These are phyloP conservation scores for Pelvicachromis taeniatus DNA, from an alignment of 2,113 vertebrate genomes.

Conservation along the genomic window DNA sequence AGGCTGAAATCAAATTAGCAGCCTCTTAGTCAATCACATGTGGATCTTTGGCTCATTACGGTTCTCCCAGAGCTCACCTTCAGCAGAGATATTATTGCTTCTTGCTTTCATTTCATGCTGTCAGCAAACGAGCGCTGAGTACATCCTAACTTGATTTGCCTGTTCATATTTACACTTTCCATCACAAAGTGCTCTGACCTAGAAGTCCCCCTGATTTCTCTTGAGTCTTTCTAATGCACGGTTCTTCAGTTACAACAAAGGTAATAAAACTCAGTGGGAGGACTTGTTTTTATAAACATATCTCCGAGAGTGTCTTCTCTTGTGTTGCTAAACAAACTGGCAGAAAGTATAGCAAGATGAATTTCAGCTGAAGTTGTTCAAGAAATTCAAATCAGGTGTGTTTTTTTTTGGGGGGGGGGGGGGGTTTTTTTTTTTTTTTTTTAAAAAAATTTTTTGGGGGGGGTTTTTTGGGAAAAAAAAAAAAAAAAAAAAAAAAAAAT, in stretches of 20 bases:
- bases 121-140: slow-evolving; percentile 49
- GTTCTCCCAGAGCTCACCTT: slow-evolving; percentile 38
- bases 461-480: no score
- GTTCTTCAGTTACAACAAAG: slow-evolving; percentile 10
- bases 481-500: no score
- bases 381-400: not conserved
- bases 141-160: slow-evolving; percentile 49
- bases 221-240: not conserved
- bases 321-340: not conserved
- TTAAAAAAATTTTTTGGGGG: not conserved
- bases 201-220: not conserved
- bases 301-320: not conserved
- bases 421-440: no score
- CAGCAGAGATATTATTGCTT: slow-evolving; percentile 31
- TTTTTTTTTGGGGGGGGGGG: no score
- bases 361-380: not conserved
- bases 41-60: slow-evolving; percentile 44
- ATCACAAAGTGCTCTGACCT: slow-evolving; percentile 45
- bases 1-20: slow-evolving; percentile 50
- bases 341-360: fast-evolving
- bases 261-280: not conserved
- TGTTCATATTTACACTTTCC: slow-evolving; percentile 43
- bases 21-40: slow-evolving; percentile 51
- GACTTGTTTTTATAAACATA: not conserved
- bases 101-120: slow-evolving; percentile 26